Percentiles rank a stretch among this genome's conserved stretches.
Conservation (phyloP, 1,140 invertebrate genomes). For the Antheraea mylitta region DNA sequence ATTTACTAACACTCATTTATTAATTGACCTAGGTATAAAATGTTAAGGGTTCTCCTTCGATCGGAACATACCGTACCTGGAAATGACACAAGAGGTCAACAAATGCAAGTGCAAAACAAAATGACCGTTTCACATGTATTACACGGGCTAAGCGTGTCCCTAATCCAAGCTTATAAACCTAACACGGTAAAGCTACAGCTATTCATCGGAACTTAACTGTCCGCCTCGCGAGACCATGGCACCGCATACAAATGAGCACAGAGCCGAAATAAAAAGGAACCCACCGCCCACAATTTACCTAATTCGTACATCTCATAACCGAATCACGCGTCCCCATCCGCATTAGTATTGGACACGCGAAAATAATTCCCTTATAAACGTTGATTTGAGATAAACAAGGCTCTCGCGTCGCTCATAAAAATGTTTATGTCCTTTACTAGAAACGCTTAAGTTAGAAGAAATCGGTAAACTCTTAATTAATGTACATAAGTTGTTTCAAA, state of each 20-base stretch:
- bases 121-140: background rate
- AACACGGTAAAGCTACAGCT: constrained; percentile 32
- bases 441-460: background rate
- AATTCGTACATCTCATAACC: constrained; percentile 32
- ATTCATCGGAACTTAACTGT: constrained; percentile 59
- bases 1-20: no score
- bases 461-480: background rate
- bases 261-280: constrained; percentile 38
- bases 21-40: no score
- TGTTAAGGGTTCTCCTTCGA: background rate
- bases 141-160: background rate
- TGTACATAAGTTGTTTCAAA: no score
- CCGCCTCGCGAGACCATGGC: constrained; percentile 10
- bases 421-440: background rate
- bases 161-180: constrained; percentile 9
- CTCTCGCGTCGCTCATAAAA: background rate
- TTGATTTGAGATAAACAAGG: background rate
- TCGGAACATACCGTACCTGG: background rate
- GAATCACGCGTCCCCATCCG: constrained; percentile 30
- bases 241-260: constrained; percentile 52
- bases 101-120: background rate
- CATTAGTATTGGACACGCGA: constrained; percentile 26
- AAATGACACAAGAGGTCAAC: background rate
- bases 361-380: constrained; percentile 19
- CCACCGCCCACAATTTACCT: constrained; percentile 35